Percentiles rank a stretch among this genome's conserved stretches.
These are phyloP conservation scores for Pseudomyrmex flavicornis DNA, from an alignment of 1,140 invertebrate species.

Conservation along the genomic window DNA sequence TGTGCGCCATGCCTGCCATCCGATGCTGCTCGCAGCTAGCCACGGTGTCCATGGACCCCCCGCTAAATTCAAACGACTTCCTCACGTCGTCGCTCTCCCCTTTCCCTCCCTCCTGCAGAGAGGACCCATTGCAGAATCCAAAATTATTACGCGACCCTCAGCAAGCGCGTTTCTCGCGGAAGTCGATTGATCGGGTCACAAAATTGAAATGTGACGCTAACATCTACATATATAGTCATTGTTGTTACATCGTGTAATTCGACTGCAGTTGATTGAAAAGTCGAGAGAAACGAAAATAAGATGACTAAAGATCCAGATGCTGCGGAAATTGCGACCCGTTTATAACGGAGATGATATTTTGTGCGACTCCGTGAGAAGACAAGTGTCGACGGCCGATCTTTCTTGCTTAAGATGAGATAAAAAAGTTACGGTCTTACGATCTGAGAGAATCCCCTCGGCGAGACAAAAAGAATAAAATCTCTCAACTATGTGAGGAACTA, in stretches of 20 bases:
- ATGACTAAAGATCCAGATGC: neutral
- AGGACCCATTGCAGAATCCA: too few relatives aligned
- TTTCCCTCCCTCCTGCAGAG: too few relatives aligned
- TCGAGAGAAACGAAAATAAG: neutral
- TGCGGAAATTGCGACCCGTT: neutral
- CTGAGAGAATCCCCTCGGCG: neutral
- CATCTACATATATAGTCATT: constrained; percentile 5
- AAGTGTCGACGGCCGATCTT: neutral
- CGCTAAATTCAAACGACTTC: constrained; percentile 35
- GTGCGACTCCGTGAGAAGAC: neutral
- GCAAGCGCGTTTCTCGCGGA: neutral
- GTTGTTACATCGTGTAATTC: constrained; percentile 38
- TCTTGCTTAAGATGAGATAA: neutral
- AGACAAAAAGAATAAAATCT: constrained; percentile 24
- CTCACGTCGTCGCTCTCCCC: neutral
- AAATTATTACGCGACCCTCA: neutral
- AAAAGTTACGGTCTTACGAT: neutral
- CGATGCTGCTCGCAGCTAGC: constrained; percentile 34
- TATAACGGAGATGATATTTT: neutral
- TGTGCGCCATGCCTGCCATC: constrained; percentile 71
- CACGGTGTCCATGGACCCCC: constrained; percentile 29
- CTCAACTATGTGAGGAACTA: constrained; percentile 1
- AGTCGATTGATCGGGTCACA: constrained; percentile 17
- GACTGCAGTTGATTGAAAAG: neutral
- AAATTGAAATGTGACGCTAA: constrained; percentile 8